Base-by-base conservation (phyloP, 2,113 vertebrate species). In the Rhabdomys dilectus region DNA sequence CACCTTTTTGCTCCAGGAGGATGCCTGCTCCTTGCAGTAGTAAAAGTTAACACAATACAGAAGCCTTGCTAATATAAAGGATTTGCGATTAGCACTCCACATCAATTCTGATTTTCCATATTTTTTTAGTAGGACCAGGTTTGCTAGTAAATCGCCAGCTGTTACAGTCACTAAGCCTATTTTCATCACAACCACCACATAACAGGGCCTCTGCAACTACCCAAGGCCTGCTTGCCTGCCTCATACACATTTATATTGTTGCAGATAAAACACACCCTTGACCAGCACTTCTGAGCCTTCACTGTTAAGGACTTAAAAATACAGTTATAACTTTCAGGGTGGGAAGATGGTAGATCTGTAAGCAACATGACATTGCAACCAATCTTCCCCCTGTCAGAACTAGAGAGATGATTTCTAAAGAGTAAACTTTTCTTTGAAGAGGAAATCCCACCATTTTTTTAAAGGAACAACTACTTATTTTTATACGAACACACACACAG, bases 131-230 rank as follows among this genome's bases (percentile, higher is more conserved):
- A 95, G 97, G 91, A 91, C 72, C 96, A 98, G 77, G 84, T 98
- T 98, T 98, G 89, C 96, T 96, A 95, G 96, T 98, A 98, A 98
- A 98, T 85, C 77, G 96, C 97, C 97, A 98, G 97, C 96, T 98
- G 98, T 98, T 98, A 98, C 39, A 97, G 93, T 97, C 98, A 98
- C 97, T 97, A 97, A 98, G 88, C 77, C 84, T 7, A 48, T 98
- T 98, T 98, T 98, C 98, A 98, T 97, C 97, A 97, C 91, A 98
- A 96, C 60, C 78, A 93, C 82, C 96, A 96, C 94, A 93, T 96
- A 97, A 96, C 95, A 97, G 89, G 91, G 93, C 95, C 94, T 89
- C 96, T 98, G 95, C 93, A 97, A 98, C 98, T 97, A 96, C 73
- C 85, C 39, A 56, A 90, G 91, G 81, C 72, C 97, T 95, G 95